Conservation (phyloP, 2,797 vertebrate genomes). For the Malacoraja senta region DNA sequence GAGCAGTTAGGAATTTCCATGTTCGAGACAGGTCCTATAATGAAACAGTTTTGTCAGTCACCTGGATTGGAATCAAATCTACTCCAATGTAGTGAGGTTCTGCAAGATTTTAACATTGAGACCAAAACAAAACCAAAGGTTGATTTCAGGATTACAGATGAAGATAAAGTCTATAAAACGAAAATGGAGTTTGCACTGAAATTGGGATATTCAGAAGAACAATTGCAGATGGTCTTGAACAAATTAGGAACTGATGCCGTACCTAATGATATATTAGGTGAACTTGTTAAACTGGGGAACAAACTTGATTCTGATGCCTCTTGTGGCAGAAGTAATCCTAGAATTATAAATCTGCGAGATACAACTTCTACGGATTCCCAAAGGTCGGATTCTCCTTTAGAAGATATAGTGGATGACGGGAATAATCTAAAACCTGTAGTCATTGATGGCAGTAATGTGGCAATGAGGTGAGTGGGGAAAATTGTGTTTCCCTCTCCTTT, state of each 20-base stretch:
- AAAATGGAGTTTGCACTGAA: conserved; percentile 96
- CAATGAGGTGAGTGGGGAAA: conserved; percentile 79
- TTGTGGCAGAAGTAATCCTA: conserved; percentile 48
- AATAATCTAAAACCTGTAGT: conserved; percentile 86
- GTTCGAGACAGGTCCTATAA: conserved; percentile 53
- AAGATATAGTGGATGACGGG: conserved; percentile 68
- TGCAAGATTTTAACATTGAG: conserved; percentile 61
- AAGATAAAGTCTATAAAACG: conserved; percentile 72
- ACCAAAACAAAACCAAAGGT: conserved; percentile 56
- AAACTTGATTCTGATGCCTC: conserved; percentile 71
- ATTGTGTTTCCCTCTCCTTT: background rate
- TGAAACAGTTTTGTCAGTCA: conserved; percentile 59
- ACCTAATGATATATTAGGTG: conserved; percentile 90
- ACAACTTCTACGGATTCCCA: conserved; percentile 69
- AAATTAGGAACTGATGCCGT: conserved; percentile 87
- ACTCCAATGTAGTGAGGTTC: conserved; percentile 55
- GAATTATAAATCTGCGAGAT: conserved; percentile 57
- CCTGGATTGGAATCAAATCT: conserved; percentile 61
- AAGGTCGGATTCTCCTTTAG: conserved; percentile 65
- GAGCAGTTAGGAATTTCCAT: conserved; percentile 58
- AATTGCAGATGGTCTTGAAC: conserved; percentile 82
- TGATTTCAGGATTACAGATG: conserved; percentile 58
- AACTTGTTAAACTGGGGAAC: conserved; percentile 92
- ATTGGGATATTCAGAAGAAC: conserved; percentile 86
- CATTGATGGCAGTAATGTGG: conserved; percentile 92